A percentile compares a stretch with the other conserved stretches of the same genome.
phyloP scores from a whole-genome alignment of 2,888 invertebrate genomes.

The Panorpa germanica region DNA sequence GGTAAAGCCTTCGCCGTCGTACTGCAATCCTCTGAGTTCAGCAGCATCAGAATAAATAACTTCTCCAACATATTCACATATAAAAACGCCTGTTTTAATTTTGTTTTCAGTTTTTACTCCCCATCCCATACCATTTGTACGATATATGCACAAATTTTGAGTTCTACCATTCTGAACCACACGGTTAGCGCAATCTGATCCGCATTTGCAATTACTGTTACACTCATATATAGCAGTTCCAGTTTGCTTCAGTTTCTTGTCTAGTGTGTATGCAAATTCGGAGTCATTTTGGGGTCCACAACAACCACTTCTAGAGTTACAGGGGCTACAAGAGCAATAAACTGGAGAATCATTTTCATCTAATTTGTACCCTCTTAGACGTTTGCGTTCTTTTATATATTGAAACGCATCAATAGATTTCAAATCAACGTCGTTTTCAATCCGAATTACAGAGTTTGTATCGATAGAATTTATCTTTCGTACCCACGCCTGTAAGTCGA shows the following conservation, averaged over 20 bases:
- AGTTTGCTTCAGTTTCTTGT: no score
- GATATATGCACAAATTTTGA: slow-evolving; percentile 62
- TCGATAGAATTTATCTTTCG: no score
- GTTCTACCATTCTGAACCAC: slow-evolving; percentile 74
- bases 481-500: no score
- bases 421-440: no score
- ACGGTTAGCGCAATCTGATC: slow-evolving; percentile 60
- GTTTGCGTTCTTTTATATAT: no score
- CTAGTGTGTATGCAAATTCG: slow-evolving; percentile 49
- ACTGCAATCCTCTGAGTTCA: slow-evolving; percentile 65
- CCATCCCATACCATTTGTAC: slow-evolving; percentile 89
- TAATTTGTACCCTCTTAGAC: no score
- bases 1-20: slow-evolving; percentile 72
- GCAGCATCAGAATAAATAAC: slow-evolving; percentile 84
- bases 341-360: no score
- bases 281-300: slow-evolving; percentile 37
- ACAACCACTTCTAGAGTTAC: slow-evolving; percentile 30
- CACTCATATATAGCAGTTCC: slow-evolving; percentile 89
- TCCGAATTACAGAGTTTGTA: no score
- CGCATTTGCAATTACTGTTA: slow-evolving; percentile 71
- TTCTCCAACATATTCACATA: slow-evolving; percentile 89
- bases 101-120: slow-evolving; percentile 65
- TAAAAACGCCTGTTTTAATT: slow-evolving; percentile 63
- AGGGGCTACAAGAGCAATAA: no score
- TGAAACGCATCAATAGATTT: no score